phyloP scores from a whole-genome alignment of 2,797 vertebrate genomes.

The Salarias fasciatus region DNA sequence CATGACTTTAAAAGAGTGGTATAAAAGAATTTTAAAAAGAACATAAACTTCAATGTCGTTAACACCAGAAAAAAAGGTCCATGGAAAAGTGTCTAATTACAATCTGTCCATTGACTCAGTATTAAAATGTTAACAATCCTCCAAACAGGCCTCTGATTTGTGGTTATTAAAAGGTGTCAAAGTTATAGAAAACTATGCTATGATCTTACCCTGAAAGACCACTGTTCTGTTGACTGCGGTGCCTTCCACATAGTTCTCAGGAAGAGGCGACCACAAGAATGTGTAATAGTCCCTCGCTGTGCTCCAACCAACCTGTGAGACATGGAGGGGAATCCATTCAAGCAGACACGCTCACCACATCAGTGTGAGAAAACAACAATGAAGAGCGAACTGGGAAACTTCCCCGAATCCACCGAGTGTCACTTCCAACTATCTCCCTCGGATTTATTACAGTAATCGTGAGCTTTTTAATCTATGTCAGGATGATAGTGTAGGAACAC shows the following conservation, averaged over 20 bases:
- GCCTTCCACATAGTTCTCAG: slow-evolving; percentile 92
- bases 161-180: slow-evolving; percentile 70
- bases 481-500: slow-evolving; percentile 7
- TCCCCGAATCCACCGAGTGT: slow-evolving; percentile 39
- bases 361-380: slow-evolving; percentile 62
- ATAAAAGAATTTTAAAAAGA: slow-evolving; percentile 14
- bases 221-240: slow-evolving; percentile 93
- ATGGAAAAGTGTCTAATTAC: slow-evolving; percentile 47
- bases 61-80: slow-evolving; percentile 42
- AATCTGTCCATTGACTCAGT: slow-evolving; percentile 38
- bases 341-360: slow-evolving; percentile 62
- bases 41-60: slow-evolving; percentile 51
- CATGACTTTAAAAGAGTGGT: slow-evolving; percentile 18
- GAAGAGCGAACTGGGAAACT: slow-evolving; percentile 50
- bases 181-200: slow-evolving; percentile 55
- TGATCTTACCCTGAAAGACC: slow-evolving; percentile 93
- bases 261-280: slow-evolving; percentile 98
- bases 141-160: slow-evolving; percentile 40
- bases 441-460: slow-evolving; percentile 41
- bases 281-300: slow-evolving; percentile 99
- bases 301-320: slow-evolving; percentile 96
- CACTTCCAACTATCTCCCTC: slow-evolving; percentile 55
- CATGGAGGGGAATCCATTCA: slow-evolving; percentile 59
- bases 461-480: slow-evolving; percentile 20
- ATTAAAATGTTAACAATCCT: slow-evolving; percentile 60